Evolutionary conservation across 1,140 invertebrate genomes (phyloP).

Genomic region (Rhagoletis pomonella): DNA sequence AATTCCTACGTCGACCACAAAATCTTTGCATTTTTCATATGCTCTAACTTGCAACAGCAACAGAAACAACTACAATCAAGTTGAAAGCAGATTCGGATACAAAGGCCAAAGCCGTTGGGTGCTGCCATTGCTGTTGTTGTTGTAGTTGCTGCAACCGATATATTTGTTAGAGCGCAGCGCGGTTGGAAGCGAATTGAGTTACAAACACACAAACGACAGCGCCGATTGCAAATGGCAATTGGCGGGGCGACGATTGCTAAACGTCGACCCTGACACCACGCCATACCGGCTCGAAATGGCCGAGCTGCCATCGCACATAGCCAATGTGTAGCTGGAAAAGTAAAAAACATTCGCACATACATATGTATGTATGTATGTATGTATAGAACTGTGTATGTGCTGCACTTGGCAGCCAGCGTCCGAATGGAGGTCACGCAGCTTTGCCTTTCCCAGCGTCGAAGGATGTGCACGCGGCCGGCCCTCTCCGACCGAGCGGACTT

Average conservation of each 20-base stretch:
- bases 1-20: not conserved
- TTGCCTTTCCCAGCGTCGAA: not conserved
- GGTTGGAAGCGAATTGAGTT: not conserved
- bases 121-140: not conserved
- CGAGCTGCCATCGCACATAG: not conserved
- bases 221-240: not conserved
- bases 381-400: not conserved
- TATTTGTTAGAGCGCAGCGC: not conserved
- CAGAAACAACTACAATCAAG: not conserved
- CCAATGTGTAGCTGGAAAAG: not conserved
- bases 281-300: not conserved
- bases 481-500: not conserved
- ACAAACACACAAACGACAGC: not conserved
- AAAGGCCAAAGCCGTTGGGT: not conserved
- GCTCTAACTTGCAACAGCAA: not conserved
- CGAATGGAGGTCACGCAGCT: not conserved
- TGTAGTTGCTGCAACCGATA: not conserved
- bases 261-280: not conserved
- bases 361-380: not conserved
- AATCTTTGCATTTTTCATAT: conserved; percentile 2
- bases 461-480: not conserved
- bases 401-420: not conserved
- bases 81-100: not conserved
- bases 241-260: conserved; percentile 1
- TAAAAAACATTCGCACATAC: not conserved